Evolutionary conservation across 2,888 invertebrate genomes (phyloP).

Genomic region (Neoscelio sp.): DNA sequence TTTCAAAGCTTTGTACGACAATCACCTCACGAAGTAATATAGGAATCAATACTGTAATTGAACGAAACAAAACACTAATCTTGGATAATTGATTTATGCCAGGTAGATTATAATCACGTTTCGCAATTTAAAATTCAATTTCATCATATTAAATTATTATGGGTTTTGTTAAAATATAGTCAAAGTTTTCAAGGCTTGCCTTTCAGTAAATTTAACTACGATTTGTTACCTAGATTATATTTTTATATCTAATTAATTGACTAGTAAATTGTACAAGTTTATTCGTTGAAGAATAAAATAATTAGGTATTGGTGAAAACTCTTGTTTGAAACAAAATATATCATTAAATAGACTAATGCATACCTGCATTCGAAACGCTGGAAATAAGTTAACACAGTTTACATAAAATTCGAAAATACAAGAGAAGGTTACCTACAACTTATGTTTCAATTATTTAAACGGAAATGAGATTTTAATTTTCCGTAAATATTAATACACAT

Average conservation of each 20-base stretch:
- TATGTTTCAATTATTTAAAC: conserved; percentile 47
- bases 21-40: conserved; percentile 21
- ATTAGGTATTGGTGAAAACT: too few species aligned
- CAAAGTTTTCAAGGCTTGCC: too few species aligned
- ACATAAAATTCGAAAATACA: background rate
- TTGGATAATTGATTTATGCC: conserved; percentile 22
- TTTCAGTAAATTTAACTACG: too few species aligned
- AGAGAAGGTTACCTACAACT: background rate
- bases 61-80: conserved; percentile 26
- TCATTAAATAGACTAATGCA: conserved; percentile 5
- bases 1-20: conserved; percentile 56
- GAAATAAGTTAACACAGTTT: background rate
- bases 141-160: conserved; percentile 23
- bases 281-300: too few species aligned
- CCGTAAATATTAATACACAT: conserved; percentile 41
- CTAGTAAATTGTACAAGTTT: too few species aligned
- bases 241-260: too few species aligned
- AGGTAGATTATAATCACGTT: conserved; percentile 22
- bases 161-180: background rate
- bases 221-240: too few species aligned
- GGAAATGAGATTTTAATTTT: conserved; percentile 78
- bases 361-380: background rate
- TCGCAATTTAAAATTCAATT: too few species aligned
- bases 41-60: conserved; percentile 36
- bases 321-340: too few species aligned